Evolutionary conservation across 2,113 vertebrate species (phyloP).

Genomic region (Enhydra lutris): DNA sequence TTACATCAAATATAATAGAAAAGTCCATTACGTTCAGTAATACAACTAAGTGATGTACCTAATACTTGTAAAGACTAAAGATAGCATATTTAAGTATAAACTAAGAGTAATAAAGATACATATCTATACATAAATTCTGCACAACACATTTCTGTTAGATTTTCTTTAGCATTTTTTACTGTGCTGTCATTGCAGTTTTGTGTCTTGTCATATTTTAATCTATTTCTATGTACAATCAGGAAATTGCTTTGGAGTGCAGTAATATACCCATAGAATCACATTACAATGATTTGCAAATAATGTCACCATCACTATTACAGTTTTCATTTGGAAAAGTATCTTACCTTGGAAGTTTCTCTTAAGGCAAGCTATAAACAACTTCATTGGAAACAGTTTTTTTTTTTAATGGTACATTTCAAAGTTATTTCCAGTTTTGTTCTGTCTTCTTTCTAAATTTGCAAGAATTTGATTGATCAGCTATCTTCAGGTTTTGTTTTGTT

Average conservation of each 20-base stretch:
- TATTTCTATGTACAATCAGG: not conserved
- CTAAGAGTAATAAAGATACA: not conserved
- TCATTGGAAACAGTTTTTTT: conserved; percentile 6
- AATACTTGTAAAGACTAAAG: not conserved
- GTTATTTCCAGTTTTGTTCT: not conserved
- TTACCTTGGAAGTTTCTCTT: conserved; percentile 19
- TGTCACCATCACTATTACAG: not conserved
- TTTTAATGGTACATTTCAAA: not conserved
- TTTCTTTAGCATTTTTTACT: not conserved
- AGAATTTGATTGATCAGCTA: not conserved
- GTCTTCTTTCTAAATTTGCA: conserved; percentile 8
- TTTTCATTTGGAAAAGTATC: conserved; percentile 20
- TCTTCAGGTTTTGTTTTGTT: not conserved
- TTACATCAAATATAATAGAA: conserved; percentile 21
- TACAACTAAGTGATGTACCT: not conserved
- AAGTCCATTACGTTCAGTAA: not conserved
- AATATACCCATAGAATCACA: conserved; percentile 23
- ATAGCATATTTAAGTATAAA: conserved; percentile 7
- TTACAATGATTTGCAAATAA: conserved; percentile 51
- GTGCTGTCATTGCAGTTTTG: not conserved
- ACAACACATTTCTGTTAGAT: not conserved
- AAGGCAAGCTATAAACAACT: conserved; percentile 1
- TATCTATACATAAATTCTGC: not conserved
- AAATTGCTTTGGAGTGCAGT: conserved; percentile 40
- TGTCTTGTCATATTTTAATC: conserved; percentile 29